Evolutionary conservation across 2,113 vertebrate genomes (phyloP).

Genomic region (Gobius niger): DNA sequence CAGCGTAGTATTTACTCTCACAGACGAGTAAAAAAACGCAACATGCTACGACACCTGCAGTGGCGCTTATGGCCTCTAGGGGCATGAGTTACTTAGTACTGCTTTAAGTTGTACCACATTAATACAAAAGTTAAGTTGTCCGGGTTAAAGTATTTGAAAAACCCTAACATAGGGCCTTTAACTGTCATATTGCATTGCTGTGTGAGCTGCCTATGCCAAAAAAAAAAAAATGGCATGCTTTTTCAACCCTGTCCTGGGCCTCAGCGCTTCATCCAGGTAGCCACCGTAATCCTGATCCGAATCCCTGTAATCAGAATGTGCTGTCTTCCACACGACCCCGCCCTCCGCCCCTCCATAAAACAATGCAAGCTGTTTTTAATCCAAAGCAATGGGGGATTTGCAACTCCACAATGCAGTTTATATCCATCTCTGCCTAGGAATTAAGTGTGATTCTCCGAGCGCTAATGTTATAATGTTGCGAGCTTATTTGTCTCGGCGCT

Average conservation of each 20-base stretch:
- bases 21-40: too few relatives aligned
- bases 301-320: constrained; percentile 80
- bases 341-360: constrained; percentile 71
- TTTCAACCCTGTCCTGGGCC: constrained; percentile 27
- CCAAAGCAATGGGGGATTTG: constrained; percentile 75
- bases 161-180: too few relatives aligned
- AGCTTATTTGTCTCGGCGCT: constrained; percentile 71
- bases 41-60: too few relatives aligned
- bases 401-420: constrained; percentile 77
- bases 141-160: too few relatives aligned
- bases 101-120: too few relatives aligned
- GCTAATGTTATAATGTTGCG: constrained; percentile 77
- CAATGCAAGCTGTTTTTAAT: constrained; percentile 75
- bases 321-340: constrained; percentile 61
- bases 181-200: too few relatives aligned
- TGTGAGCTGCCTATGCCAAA: too few relatives aligned
- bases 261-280: constrained; percentile 74
- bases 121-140: too few relatives aligned
- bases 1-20: too few relatives aligned
- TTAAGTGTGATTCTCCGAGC: constrained; percentile 77
- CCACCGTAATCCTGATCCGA: constrained; percentile 81
- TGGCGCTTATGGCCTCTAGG: too few relatives aligned
- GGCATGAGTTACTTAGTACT: too few relatives aligned
- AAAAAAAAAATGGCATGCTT: too few relatives aligned
- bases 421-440: constrained; percentile 78